Base-by-base conservation (phyloP, 1,140 invertebrate species). In the Maniola jurtina region DNA sequence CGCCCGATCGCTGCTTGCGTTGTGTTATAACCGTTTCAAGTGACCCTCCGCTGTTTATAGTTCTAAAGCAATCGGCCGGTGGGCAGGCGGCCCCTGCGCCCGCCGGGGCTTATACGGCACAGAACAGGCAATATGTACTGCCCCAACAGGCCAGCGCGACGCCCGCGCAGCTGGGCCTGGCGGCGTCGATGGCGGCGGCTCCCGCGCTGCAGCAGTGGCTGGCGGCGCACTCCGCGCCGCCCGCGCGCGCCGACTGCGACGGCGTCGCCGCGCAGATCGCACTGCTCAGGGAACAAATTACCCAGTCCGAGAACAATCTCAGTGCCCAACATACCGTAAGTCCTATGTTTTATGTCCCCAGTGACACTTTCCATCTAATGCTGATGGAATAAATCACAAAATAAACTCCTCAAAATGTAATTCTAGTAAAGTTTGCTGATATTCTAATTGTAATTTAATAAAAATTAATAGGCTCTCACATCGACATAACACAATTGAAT, bases 271-370 rank as follows among this genome's bases (percentile, higher is more conserved):
- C 92, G 60, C 97, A 98, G 86, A 95, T 98, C 79, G 93, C 94
- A 70, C 93, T 94, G 58, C 88, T 98, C 62, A 95, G 96, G 76
- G 97, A 99, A 79, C 97, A 99, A 92, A 97, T 99, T 56, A 94
- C 94, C 73, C 97, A 99, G 88, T 98, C 97, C 76, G 98, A 99
- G 91, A 95, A 95, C 79, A 99, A 99, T 93, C 92, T 99, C 63
- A 95, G 95, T 72, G 98, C 97, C 48, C 98, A 99, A 84, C 97
- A 99, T 90, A 94, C 96, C 79, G 96, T 95, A 84, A 89, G 88
- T 80, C 66, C 64, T 16, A 42, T 14, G 1, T 48, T 52, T 33
- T 38, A 11, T 38, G 1, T 38, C 6, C 0, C 6, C 10, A 25
- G 25, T 25, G 4, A 25, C 25, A 25, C 25, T 4, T 25, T 25